phyloP scores from a whole-genome alignment of 2,113 vertebrate genomes.

The Pardalotus punctatus region DNA sequence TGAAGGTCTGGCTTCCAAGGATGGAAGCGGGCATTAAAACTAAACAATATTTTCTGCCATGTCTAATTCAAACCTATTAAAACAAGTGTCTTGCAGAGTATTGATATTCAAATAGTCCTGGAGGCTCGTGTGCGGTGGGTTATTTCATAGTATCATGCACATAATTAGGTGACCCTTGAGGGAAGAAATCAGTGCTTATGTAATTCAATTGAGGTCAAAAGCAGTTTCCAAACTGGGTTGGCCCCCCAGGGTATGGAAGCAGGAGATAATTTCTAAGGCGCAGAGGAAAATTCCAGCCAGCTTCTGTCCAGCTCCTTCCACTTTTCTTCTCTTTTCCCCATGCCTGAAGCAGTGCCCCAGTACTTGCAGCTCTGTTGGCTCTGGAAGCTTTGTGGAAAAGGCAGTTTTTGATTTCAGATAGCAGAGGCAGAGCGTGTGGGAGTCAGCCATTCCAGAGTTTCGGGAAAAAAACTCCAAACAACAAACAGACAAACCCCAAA shows the following conservation, averaged over 20 bases:
- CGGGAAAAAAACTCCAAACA: background rate
- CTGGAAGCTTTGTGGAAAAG: background rate
- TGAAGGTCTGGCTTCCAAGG: background rate
- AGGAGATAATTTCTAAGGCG: background rate
- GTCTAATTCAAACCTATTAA: constrained; percentile 22
- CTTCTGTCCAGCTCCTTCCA: background rate
- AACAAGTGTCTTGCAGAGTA: background rate
- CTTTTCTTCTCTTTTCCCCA: background rate
- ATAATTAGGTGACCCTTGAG: constrained; percentile 35
- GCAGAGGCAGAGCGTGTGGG: background rate
- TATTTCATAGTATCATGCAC: background rate
- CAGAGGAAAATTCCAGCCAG: background rate
- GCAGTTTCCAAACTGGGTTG: constrained; percentile 20
- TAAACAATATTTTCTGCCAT: background rate
- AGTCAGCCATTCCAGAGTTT: background rate
- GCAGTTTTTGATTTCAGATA: background rate
- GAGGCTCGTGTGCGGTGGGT: background rate
- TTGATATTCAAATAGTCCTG: constrained; percentile 30
- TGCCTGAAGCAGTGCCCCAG: background rate
- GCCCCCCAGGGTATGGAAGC: background rate
- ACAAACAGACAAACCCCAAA: background rate
- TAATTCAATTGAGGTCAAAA: constrained; percentile 32
- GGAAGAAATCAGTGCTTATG: background rate
- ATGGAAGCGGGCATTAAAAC: background rate
- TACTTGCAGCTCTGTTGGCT: background rate